Conservation (phyloP, 2,888 invertebrate genomes). For the Meghimatium bilineatum region DNA sequence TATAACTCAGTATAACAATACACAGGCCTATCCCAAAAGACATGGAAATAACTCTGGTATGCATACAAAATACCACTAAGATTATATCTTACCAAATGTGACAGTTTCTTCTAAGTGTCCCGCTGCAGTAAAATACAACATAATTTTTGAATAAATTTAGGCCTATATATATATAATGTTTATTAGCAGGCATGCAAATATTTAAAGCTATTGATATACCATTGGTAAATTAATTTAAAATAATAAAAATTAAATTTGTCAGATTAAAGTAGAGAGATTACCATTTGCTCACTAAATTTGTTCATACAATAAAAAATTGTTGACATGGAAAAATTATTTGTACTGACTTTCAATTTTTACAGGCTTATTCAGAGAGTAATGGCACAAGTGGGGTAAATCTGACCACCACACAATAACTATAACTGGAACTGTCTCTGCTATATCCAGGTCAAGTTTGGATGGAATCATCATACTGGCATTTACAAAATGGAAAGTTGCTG, state of each 20-base stretch:
- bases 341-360: conserved; percentile 65
- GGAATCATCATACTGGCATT: conserved; percentile 64
- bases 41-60: background rate
- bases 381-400: conserved; percentile 61
- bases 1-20: background rate
- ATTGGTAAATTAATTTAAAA: background rate
- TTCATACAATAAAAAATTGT: background rate
- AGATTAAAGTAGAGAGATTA: no score
- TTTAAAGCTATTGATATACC: background rate
- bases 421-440: conserved; percentile 52
- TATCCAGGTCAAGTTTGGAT: conserved; percentile 61
- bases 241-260: no score
- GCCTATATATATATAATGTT: no score
- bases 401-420: conserved; percentile 73
- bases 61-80: background rate
- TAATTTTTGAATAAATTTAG: background rate
- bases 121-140: conserved; percentile 2
- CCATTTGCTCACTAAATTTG: background rate
- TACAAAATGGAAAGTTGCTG: conserved; percentile 71
- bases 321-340: background rate
- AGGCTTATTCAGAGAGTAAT: conserved; percentile 69
- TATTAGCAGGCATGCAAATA: background rate
- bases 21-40: background rate
- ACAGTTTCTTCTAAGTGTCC: background rate
- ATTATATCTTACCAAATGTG: background rate